Conservation (phyloP, 1,140 invertebrate species). For the Nephila pilipes region DNA sequence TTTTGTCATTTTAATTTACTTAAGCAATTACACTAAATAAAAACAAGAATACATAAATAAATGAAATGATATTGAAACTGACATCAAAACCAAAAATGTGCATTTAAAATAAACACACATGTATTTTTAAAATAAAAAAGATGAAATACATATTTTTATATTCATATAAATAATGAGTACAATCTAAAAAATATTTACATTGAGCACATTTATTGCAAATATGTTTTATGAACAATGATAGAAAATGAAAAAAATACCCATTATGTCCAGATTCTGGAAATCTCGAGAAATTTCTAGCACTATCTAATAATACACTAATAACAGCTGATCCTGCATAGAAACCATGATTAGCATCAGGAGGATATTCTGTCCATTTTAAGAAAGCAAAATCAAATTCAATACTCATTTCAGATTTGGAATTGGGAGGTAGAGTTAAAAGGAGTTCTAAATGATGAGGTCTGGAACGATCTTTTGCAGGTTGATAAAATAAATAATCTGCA, state of each 20-base stretch:
- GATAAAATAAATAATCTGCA: constrained; percentile 83
- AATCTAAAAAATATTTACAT: too few relatives aligned
- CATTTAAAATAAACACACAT: too few relatives aligned
- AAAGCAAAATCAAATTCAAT: constrained; percentile 97
- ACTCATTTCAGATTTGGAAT: constrained; percentile 90
- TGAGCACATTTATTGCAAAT: too few relatives aligned
- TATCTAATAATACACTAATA: constrained; percentile 84
- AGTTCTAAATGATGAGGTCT: constrained; percentile 95
- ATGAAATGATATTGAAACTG: too few relatives aligned
- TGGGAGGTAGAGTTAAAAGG: constrained; percentile 88
- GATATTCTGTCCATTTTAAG: constrained; percentile 99
- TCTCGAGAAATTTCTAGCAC: constrained; percentile 5
- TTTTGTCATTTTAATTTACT: too few relatives aligned
- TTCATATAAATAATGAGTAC: too few relatives aligned
- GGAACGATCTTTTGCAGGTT: constrained; percentile 91
- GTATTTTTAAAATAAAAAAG: too few relatives aligned
- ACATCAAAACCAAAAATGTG: too few relatives aligned
- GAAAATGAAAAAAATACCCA: background rate
- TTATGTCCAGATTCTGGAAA: background rate
- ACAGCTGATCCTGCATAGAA: constrained; percentile 95
- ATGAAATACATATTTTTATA: too few relatives aligned
- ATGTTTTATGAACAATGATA: too few relatives aligned
- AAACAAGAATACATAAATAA: too few relatives aligned
- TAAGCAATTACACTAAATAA: too few relatives aligned
- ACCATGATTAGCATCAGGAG: constrained; percentile 99